phyloP scores from a whole-genome alignment of 92 coral and sea anemone species.

The Porites lobata region DNA sequence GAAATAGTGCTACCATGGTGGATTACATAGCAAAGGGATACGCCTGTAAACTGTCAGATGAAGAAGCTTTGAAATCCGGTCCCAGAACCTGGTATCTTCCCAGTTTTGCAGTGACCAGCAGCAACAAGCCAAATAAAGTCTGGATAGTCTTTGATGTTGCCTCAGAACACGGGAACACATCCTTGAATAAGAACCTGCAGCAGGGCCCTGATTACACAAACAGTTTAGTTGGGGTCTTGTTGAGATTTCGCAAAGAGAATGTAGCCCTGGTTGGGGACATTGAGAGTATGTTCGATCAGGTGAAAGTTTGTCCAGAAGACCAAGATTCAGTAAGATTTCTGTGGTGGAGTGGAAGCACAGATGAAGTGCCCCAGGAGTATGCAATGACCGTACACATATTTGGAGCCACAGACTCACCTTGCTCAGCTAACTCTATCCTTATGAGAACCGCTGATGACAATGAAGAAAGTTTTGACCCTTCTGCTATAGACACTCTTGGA shows the following conservation, averaged over 20 bases:
- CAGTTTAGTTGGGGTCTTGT: slow-evolving; percentile 57
- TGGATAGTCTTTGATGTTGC: slow-evolving; percentile 79
- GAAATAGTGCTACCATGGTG: slow-evolving; percentile 44
- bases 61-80: slow-evolving; percentile 4
- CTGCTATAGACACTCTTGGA: slow-evolving; percentile 30
- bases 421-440: slow-evolving; percentile 59
- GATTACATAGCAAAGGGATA: slow-evolving; percentile 50
- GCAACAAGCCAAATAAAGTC: slow-evolving; percentile 72
- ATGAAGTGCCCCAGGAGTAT: slow-evolving; percentile 52
- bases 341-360: slow-evolving; percentile 62
- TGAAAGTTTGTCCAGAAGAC: slow-evolving; percentile 42
- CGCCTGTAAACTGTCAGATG: slow-evolving; percentile 7
- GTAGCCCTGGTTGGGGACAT: slow-evolving; percentile 66
- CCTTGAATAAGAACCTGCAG: slow-evolving; percentile 70
- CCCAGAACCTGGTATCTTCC: slow-evolving; percentile 63
- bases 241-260: slow-evolving; percentile 63
- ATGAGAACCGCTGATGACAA: slow-evolving; percentile 62
- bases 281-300: slow-evolving; percentile 71
- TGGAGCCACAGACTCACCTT: slow-evolving; percentile 70
- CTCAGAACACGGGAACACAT: slow-evolving; percentile 58
- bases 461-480: slow-evolving; percentile 38
- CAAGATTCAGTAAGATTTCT: slow-evolving; percentile 73
- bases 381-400: slow-evolving; percentile 57
- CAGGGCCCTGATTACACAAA: slow-evolving; percentile 75
- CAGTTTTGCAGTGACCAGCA: slow-evolving; percentile 38